phyloP scores from a whole-genome alignment of 2,113 vertebrate species.

The Thomomys bottae region DNA sequence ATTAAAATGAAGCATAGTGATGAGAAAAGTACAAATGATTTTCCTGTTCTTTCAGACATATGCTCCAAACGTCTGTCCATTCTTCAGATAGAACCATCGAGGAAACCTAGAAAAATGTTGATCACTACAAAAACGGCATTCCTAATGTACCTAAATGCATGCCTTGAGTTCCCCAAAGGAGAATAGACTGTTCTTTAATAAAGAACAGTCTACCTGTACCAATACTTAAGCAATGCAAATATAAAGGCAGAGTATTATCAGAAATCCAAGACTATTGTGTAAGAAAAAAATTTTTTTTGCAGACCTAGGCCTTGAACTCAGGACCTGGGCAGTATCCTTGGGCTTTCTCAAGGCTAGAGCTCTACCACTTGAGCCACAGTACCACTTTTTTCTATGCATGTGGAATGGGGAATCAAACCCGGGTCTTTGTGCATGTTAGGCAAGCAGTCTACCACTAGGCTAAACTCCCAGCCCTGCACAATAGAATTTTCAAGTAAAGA shows the following conservation, averaged over 20 bases:
- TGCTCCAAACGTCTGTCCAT: background rate
- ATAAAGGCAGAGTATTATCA: background rate
- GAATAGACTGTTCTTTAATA: background rate
- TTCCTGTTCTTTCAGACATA: background rate
- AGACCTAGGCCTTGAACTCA: too few relatives aligned
- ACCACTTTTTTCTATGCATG: too few relatives aligned
- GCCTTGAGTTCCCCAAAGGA: background rate
- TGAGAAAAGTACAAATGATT: background rate
- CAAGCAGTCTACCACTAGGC: too few relatives aligned
- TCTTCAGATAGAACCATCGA: background rate
- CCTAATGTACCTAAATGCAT: background rate
- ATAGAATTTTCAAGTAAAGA: background rate
- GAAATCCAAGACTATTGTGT: background rate
- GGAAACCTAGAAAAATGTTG: background rate
- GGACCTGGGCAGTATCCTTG: too few relatives aligned
- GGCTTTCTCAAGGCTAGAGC: too few relatives aligned
- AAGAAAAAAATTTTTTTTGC: too few relatives aligned
- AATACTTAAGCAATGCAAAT: background rate
- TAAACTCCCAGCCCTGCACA: too few relatives aligned
- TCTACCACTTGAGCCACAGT: too few relatives aligned
- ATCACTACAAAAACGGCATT: background rate
- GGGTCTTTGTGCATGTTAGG: too few relatives aligned
- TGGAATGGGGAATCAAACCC: too few relatives aligned
- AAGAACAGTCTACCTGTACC: background rate
- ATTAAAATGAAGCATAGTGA: background rate